A percentile compares a stretch with the other conserved stretches of the same genome.
Conservation (phyloP, 2,888 invertebrate genomes). For the Terebella lapidaria region DNA sequence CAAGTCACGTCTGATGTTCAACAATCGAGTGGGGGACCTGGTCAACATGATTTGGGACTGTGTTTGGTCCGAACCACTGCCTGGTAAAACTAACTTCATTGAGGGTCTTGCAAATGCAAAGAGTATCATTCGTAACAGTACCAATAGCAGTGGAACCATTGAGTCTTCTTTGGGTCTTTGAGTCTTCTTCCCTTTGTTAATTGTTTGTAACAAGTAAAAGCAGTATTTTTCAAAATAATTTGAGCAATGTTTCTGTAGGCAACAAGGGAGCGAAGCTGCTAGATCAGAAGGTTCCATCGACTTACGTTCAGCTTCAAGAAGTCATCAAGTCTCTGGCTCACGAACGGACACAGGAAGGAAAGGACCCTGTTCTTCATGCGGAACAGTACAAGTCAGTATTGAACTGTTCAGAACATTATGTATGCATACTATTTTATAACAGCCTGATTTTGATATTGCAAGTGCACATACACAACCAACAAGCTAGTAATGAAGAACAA, state of each 20-base stretch:
- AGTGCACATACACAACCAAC: too few species aligned
- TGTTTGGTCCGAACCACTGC: constrained; percentile 83
- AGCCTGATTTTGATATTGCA: not conserved
- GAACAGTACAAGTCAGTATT: constrained; percentile 51
- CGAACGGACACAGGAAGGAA: constrained; percentile 59
- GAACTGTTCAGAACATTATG: not conserved
- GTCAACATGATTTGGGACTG: constrained; percentile 90
- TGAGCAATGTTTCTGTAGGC: too few species aligned
- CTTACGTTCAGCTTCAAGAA: constrained; percentile 90
- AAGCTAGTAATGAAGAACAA: too few species aligned
- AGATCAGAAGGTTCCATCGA: constrained; percentile 91
- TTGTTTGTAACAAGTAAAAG: not conserved
- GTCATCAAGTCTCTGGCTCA: constrained; percentile 75
- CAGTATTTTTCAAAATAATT: too few species aligned
- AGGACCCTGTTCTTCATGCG: constrained; percentile 55
- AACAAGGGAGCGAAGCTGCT: constrained; percentile 78
- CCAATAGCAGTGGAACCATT: not conserved
- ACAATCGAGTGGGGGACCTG: constrained; percentile 79
- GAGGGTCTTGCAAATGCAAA: too few species aligned
- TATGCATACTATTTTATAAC: not conserved
- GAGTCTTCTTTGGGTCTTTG: not conserved
- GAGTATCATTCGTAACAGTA: too few species aligned
- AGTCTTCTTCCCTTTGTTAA: not conserved
- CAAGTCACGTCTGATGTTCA: constrained; percentile 62
- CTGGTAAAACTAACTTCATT: constrained; percentile 62